A percentile compares a stretch with the other conserved stretches of the same genome.
phyloP scores from a whole-genome alignment of 2,888 invertebrate species.

The Spilarctia lutea region DNA sequence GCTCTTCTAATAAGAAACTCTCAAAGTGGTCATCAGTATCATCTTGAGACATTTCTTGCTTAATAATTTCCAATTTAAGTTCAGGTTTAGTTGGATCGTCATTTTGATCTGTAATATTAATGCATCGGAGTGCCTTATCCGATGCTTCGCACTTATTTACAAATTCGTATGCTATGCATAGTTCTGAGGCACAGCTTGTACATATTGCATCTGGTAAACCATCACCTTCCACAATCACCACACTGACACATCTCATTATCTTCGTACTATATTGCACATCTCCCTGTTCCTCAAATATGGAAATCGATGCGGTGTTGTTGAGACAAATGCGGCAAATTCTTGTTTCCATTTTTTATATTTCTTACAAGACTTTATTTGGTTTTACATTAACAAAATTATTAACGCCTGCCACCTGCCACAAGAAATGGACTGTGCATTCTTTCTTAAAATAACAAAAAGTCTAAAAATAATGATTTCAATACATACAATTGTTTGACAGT shows the following conservation, averaged over 20 bases:
- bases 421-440: neutral
- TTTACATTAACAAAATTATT: too few species aligned
- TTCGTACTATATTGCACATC: slow-evolving; percentile 68
- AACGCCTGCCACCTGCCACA: neutral
- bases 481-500: neutral
- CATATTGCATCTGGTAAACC: slow-evolving; percentile 75
- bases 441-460: neutral
- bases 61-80: slow-evolving; percentile 45
- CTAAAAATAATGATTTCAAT: neutral
- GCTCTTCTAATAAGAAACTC: slow-evolving; percentile 26
- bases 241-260: slow-evolving; percentile 71
- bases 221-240: slow-evolving; percentile 69
- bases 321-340: slow-evolving; percentile 76
- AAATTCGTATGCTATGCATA: slow-evolving; percentile 69
- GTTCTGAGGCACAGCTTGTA: slow-evolving; percentile 66
- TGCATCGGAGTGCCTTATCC: slow-evolving; percentile 67
- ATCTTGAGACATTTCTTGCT: slow-evolving; percentile 55
- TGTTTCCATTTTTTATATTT: slow-evolving; percentile 41
- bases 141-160: slow-evolving; percentile 73
- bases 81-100: slow-evolving; percentile 45
- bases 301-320: slow-evolving; percentile 65
- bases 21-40: slow-evolving; percentile 41
- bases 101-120: slow-evolving; percentile 50
- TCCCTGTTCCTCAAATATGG: slow-evolving; percentile 68
- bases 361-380: neutral